Conservation (phyloP, 2,797 vertebrate genomes). For the Chloroceryle amazona region DNA sequence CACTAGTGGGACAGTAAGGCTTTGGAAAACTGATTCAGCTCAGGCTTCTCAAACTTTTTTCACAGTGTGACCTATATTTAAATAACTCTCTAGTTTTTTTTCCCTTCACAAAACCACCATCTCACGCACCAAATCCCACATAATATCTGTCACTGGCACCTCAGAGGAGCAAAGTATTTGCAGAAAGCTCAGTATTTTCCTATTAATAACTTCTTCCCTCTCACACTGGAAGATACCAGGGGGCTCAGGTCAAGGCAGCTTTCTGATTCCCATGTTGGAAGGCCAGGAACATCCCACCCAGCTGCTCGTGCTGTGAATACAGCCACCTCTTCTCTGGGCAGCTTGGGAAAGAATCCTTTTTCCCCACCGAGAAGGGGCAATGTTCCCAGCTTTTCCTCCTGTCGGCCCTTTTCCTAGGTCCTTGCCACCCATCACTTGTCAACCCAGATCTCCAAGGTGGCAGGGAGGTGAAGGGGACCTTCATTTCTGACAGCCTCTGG, state of each 20-base stretch:
- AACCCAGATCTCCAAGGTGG: not conserved
- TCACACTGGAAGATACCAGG: not conserved
- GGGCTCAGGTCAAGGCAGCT: not conserved
- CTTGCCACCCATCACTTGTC: not conserved
- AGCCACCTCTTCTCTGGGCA: not conserved
- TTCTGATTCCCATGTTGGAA: not conserved
- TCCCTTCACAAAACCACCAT: not conserved
- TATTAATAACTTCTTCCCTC: slow-evolving; percentile 9
- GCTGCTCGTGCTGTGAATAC: rapidly evolving
- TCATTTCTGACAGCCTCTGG: not conserved
- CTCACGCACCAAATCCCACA: slow-evolving; percentile 43
- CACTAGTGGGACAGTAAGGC: not conserved
- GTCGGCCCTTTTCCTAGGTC: not conserved
- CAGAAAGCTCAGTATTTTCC: slow-evolving; percentile 15
- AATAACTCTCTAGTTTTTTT: not conserved
- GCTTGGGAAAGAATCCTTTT: not conserved
- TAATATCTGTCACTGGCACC: slow-evolving; percentile 46
- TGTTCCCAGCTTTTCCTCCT: not conserved
- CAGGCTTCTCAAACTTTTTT: not conserved
- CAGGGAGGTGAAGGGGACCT: not conserved
- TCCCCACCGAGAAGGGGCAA: not conserved
- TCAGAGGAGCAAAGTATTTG: slow-evolving; percentile 21
- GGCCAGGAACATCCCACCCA: not conserved
- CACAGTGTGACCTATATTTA: not conserved
- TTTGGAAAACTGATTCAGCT: not conserved